These are phyloP conservation scores for Asobara japonica DNA, from an alignment of 1,140 invertebrate genomes.

Conservation along the genomic window DNA sequence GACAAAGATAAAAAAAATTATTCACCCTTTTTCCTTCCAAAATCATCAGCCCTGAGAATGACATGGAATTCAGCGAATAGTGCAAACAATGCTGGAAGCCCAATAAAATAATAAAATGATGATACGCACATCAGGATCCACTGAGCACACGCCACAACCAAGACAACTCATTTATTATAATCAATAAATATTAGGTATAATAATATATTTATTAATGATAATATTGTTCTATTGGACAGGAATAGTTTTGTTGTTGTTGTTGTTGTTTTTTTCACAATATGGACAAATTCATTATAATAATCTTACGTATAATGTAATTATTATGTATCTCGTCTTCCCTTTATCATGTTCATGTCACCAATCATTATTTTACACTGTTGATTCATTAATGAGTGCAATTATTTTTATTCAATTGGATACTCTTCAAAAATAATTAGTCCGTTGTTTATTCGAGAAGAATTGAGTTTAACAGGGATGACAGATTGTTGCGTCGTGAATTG, in stretches of 20 bases:
- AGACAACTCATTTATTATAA: conserved; percentile 50
- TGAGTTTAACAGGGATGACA: conserved; percentile 28
- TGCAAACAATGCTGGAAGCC: too few species aligned
- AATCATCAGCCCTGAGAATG: too few species aligned
- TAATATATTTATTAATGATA: conserved; percentile 54
- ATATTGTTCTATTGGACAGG: conserved; percentile 64
- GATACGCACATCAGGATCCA: not conserved
- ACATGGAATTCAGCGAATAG: too few species aligned
- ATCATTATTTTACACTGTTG: not conserved
- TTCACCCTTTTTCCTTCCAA: too few species aligned
- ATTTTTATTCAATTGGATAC: not conserved
- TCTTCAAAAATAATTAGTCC: conserved; percentile 45
- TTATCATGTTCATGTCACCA: not conserved
- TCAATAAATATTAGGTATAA: conserved; percentile 61
- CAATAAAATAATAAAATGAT: too few species aligned
- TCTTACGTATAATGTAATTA: conserved; percentile 28
- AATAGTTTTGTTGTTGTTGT: too few species aligned
- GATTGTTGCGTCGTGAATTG: not conserved
- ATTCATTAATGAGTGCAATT: not conserved
- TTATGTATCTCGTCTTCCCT: not conserved
- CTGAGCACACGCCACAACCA: conserved; percentile 42
- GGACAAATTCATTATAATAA: conserved; percentile 46
- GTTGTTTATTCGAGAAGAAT: conserved; percentile 28
- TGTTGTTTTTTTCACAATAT: conserved; percentile 50
- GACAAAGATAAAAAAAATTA: too few species aligned